phyloP scores from a whole-genome alignment of 2,797 vertebrate genomes.

The Sciaenops ocellatus region DNA sequence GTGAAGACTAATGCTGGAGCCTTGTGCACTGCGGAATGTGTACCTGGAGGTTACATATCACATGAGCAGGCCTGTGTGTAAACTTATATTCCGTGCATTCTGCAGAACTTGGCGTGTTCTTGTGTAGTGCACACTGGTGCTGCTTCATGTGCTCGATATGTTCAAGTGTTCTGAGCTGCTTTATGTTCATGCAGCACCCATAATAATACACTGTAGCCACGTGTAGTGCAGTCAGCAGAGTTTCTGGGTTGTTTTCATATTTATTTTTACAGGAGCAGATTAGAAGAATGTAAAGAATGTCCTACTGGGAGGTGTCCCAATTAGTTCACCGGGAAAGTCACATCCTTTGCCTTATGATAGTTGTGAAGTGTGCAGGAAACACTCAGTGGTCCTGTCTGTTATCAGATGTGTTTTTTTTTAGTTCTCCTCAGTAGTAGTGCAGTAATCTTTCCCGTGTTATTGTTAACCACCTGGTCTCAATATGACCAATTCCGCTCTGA shows the following conservation, averaged over 20 bases:
- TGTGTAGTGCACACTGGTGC: not conserved
- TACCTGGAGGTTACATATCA: not conserved
- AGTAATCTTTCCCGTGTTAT: constrained; percentile 7
- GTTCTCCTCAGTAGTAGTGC: not conserved
- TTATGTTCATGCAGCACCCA: not conserved
- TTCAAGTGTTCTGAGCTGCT: not conserved
- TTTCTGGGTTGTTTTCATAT: constrained; percentile 12
- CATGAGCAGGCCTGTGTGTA: too few relatives aligned
- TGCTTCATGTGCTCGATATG: not conserved
- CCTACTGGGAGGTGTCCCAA: not conserved
- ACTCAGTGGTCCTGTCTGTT: not conserved
- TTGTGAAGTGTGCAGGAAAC: constrained; percentile 1
- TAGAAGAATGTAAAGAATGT: not conserved
- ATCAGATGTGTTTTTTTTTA: not conserved
- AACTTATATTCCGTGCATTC: constrained; percentile 10
- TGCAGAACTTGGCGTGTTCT: not conserved
- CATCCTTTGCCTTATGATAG: not conserved
- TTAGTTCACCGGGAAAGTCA: not conserved
- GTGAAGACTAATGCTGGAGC: not conserved
- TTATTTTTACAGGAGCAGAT: not conserved
- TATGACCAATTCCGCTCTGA: not conserved
- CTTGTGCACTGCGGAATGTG: not conserved
- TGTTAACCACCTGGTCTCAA: constrained; percentile 11
- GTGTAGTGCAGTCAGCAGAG: constrained; percentile 25
- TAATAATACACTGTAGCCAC: constrained; percentile 36